Evolutionary conservation across 2,797 vertebrate genomes (phyloP), one percentile per base, ranked within the genome.

Genomic region (Bradypodion ventrale): DNA sequence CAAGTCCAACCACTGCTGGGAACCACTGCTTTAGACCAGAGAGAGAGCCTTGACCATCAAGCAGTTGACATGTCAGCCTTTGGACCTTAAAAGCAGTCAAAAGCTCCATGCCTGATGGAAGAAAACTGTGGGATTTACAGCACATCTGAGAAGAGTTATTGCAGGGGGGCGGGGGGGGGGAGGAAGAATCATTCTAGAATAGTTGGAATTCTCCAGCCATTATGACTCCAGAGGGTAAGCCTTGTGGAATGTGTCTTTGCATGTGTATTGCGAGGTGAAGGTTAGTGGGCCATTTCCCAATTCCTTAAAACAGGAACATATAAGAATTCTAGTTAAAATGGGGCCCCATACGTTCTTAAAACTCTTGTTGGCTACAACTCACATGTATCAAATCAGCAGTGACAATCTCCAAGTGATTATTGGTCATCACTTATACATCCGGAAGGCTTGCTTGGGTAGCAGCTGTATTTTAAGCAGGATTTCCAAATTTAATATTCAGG

Each of bases 191-290:
- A 83, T 91, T 89, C 74, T 87, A 91, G 76, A 94, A 93, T 92
- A 91, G 88, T 85, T 93, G 91, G 92, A 93, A 94, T 94, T 94
- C 91, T 93, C 87, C 91, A 93, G 93, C 89, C 88, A 0, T 87
- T 72, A 49, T 0, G 91, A 88, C 91, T 94, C 93, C 85, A 3
- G 83, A 80, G 88, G 85, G 88, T 84, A 94, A 92, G 90, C 89
- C 91, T n/a, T 0, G 73, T 91, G 92, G 92, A 92, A 93, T 92
- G 93, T 1, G 27, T 35, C 78, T 42, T 27, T 0, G 6, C n/a
- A 21, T 68, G 42, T 52, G 23, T 78, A 59, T 74, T 75, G 78
- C 68, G 19, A 70, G 15, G 23, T 35, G 49, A 85, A 46, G 0
- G 29, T 49, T 56, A 19, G 4, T 46, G 49, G 27, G 12, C 8